Base-by-base conservation (phyloP, 2,113 vertebrate genomes). In the Triplophysa tibetana region DNA sequence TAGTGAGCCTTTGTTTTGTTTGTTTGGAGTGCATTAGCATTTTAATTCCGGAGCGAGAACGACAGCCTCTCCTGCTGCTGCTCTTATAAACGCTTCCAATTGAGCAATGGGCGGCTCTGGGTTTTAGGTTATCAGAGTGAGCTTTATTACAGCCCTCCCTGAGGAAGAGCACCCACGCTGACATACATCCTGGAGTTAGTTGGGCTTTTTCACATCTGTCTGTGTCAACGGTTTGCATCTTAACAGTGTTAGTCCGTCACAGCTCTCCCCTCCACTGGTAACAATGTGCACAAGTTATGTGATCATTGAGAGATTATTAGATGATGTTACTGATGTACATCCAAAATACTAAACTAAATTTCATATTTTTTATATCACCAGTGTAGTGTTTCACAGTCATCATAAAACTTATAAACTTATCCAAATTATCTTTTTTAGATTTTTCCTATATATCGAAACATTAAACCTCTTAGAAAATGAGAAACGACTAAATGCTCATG, bases 61-160 rank as follows among this genome's bases (percentile, higher is more conserved):
- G 23, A 52, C 14, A 56, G 17, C 41, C 43, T 43, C 33, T 23
- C 43, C 78, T 41, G 43, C 70, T 38, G 69, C 58, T 68, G 65
- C n/a, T 45, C 26, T 54, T 33, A 68, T 79, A 79, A 78, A 78
- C 6, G 26, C 29, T 54, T 73, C 52, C 70, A 83, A 70, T 83
- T 54, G 48, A 79, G 61, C 81, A 63, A 68, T 21, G 66, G 70
- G 76, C 45, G 63, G 63, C 54, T 58, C 73, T 61, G 68, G 50
- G 14, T 78, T 84, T 81, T n/a, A 43, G 65, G 75, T 75, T 69
- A 73, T 33, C 58, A 61, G 17, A 45, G 21, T 17, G 38, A 81
- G 62, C 24, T 58, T 41, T 73, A 79, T 83, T 80, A 76, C 12
- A 14, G 16, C 43, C 48, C 48, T 72, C 69, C 78, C 62, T 12